These are phyloP conservation scores for Melanostoma mellinum DNA, from an alignment of 2,888 invertebrate species.

Conservation along the genomic window DNA sequence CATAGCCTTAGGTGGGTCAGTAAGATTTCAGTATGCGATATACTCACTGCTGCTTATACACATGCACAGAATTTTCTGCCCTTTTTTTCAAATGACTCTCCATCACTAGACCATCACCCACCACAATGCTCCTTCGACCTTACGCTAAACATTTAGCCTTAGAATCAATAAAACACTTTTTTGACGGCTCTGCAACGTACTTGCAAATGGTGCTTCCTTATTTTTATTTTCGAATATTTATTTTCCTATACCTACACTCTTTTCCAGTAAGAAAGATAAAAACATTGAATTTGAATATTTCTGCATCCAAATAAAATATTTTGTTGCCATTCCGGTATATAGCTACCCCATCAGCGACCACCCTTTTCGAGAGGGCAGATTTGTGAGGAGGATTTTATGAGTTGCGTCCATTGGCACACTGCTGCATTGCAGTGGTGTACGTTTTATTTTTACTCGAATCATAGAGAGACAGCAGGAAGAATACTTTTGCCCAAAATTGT, in stretches of 20 bases:
- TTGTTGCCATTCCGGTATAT: constrained; percentile 20
- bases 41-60: constrained; percentile 8
- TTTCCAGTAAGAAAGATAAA: neutral
- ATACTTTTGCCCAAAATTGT: constrained; percentile 26
- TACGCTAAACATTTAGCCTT: constrained; percentile 17
- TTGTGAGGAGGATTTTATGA: constrained; percentile 44
- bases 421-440: constrained; percentile 66
- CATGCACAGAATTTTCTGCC: neutral
- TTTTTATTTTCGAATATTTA: constrained; percentile 3
- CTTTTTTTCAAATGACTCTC: constrained; percentile 27
- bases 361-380: constrained; percentile 19
- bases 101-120: constrained; percentile 17
- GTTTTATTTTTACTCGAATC: constrained; percentile 12
- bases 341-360: neutral
- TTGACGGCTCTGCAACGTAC: constrained; percentile 15
- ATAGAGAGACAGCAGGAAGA: no score
- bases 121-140: constrained; percentile 30
- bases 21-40: neutral
- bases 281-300: constrained; percentile 60
- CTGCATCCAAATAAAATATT: constrained; percentile 50
- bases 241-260: neutral
- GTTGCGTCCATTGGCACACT: constrained; percentile 53
- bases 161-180: constrained; percentile 39
- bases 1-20: neutral
- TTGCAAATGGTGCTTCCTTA: constrained; percentile 35